Evolutionary conservation across 2,113 vertebrate species (phyloP).

Genomic region (Mormyrus iriodes): DNA sequence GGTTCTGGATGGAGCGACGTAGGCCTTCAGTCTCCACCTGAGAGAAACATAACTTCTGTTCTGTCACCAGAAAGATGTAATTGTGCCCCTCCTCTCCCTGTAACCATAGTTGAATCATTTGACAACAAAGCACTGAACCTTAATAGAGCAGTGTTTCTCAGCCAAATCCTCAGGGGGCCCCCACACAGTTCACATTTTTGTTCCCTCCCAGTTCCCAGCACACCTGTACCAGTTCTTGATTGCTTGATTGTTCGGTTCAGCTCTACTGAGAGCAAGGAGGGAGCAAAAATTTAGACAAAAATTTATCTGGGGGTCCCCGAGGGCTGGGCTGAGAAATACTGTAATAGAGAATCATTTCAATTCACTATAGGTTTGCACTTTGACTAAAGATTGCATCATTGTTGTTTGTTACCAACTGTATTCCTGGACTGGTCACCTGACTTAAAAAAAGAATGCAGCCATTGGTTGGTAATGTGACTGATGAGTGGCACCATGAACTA

Average conservation of each 20-base stretch:
- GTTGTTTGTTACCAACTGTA: neutral
- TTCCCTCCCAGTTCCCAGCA: neutral
- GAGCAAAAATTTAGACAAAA: neutral
- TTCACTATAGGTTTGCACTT: neutral
- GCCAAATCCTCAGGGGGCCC: neutral
- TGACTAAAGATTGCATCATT: neutral
- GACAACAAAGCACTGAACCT: neutral
- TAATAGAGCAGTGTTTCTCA: neutral
- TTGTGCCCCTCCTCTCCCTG: neutral
- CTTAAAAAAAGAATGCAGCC: neutral
- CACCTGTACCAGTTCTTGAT: neutral
- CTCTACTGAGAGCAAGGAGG: neutral
- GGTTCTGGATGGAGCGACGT: conserved; percentile 85
- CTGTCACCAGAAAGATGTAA: neutral
- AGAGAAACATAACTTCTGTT: neutral
- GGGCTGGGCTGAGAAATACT: neutral
- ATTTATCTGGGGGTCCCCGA: neutral
- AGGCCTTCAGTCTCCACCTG: conserved; percentile 80
- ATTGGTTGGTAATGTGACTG: too few relatives aligned
- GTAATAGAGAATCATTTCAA: neutral
- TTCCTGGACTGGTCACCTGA: neutral
- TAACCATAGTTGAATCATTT: neutral
- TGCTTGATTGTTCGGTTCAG: neutral
- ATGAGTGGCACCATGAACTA: neutral
- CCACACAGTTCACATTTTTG: neutral